phyloP scores from a whole-genome alignment of 2,888 invertebrate genomes.

The Elmis aenea region DNA sequence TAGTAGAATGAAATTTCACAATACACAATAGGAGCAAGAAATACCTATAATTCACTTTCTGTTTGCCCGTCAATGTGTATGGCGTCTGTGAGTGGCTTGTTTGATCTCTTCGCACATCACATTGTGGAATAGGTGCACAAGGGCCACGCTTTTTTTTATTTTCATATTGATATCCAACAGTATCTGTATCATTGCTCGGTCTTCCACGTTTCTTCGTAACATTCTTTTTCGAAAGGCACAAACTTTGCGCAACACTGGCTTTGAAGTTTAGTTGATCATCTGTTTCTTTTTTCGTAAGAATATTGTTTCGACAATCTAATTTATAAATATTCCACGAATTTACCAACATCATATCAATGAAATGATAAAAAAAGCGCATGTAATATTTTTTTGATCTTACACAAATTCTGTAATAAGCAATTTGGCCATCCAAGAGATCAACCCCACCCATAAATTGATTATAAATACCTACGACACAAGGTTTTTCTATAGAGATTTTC shows the following conservation, averaged over 20 bases:
- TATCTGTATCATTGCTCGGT: not conserved
- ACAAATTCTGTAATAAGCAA: slow-evolving; percentile 1
- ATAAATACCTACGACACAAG: not conserved
- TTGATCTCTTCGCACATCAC: not conserved
- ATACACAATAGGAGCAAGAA: no score
- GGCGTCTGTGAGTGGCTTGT: not conserved
- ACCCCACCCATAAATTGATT: slow-evolving; percentile 5
- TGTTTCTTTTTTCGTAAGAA: not conserved
- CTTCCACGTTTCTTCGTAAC: not conserved
- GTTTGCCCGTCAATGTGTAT: no score
- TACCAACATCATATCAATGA: not conserved
- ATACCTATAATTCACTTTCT: no score
- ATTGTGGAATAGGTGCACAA: not conserved
- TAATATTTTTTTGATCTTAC: slow-evolving; percentile 13
- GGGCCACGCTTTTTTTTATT: not conserved
- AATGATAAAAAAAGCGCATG: slow-evolving; percentile 8
- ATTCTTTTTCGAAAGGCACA: not conserved
- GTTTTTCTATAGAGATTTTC: not conserved
- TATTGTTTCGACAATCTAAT: not conserved
- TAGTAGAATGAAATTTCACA: no score
- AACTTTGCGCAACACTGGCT: no score
- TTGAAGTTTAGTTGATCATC: not conserved
- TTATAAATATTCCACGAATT: not conserved
- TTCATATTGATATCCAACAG: not conserved
- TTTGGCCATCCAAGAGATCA: slow-evolving; percentile 2